Base-by-base conservation (phyloP, 2,113 vertebrate genomes). In the Cervus canadensis region DNA sequence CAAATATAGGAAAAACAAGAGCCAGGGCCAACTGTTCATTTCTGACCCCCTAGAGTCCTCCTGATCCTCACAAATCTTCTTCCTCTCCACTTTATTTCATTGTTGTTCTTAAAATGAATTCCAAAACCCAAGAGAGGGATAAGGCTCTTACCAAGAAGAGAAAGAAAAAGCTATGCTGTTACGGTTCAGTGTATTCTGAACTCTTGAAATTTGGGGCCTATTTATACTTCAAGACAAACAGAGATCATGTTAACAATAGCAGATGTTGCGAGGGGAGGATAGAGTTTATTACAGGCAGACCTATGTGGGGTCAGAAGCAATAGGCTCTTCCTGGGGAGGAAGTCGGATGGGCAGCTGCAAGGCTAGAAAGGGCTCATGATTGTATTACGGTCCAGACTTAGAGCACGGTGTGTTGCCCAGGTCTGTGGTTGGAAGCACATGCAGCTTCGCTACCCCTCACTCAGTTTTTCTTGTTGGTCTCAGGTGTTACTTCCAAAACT, bases 151-250 rank as follows among this genome's bases (percentile, higher is more conserved):
- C 86, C 48, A 91, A 96, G 94, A 97, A 98, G 93, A 96, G 96
- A 97, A 97, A 96, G 96, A 98, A 97, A 97, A 96, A 90, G 79
- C 87, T 94, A 59, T 94, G 89, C 81, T 95, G 96, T 98, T 97
- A 97, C 23, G 96, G 97, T 98, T 98, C 98, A 98, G 56, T 83
- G 97, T 96, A 82, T 93, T 91, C 76, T 98, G 98, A 98, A 98
- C 97, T 97, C 87, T 97, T 94, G 60, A 98, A 97, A 98, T 91
- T 97, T 76, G 91, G 95, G 87, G 56, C 83, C 98, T 98, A 97
- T 98, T 98, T 98, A 98, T 98, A 98, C 96, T 95, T 91, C 83
- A 98, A 94, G 96, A 97, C 96, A 98, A 98, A 97, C 54, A 97
- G 96, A 97, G 95, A 97, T 98, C 95, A 97, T 84, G 43, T 98